Conservation (phyloP, 1,140 invertebrate genomes). For the Harlomillsia oculata region DNA sequence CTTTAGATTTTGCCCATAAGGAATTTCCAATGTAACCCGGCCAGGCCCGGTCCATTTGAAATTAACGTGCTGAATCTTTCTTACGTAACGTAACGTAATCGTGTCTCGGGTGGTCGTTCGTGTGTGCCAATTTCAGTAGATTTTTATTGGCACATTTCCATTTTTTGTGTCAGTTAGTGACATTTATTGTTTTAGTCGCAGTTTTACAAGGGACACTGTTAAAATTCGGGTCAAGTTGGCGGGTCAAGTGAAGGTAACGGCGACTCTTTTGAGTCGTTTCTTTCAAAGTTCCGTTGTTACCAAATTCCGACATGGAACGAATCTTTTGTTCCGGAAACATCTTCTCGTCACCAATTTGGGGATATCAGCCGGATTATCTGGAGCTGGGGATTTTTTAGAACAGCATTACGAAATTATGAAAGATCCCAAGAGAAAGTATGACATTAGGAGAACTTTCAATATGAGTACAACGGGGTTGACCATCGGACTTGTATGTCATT, state of each 20-base stretch:
- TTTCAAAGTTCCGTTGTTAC: slow-evolving; percentile 2
- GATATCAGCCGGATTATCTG: slow-evolving; percentile 66
- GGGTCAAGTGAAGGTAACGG: not conserved
- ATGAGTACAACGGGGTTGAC: slow-evolving; percentile 70
- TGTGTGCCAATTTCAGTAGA: too few species aligned
- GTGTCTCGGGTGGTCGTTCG: too few species aligned
- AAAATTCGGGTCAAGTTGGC: not conserved
- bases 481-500: slow-evolving; percentile 71
- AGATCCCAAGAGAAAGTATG: slow-evolving; percentile 46
- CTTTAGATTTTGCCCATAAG: too few species aligned
- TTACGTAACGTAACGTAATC: too few species aligned
- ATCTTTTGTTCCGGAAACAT: slow-evolving; percentile 47
- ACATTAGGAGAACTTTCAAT: slow-evolving; percentile 56
- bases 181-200: too few species aligned
- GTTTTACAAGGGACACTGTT: too few species aligned
- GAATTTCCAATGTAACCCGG: too few species aligned
- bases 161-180: too few species aligned
- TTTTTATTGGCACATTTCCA: too few species aligned
- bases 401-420: slow-evolving; percentile 56
- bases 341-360: slow-evolving; percentile 75
- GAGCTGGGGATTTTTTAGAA: slow-evolving; percentile 67
- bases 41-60: too few species aligned
- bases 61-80: too few species aligned
- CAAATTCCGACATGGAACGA: slow-evolving; percentile 11
- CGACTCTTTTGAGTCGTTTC: slow-evolving; percentile 9